A percentile compares a stretch with the other conserved stretches of the same genome.
Evolutionary conservation across 2,888 invertebrate species (phyloP).

Genomic region (Ormyrus pomaceus): DNA sequence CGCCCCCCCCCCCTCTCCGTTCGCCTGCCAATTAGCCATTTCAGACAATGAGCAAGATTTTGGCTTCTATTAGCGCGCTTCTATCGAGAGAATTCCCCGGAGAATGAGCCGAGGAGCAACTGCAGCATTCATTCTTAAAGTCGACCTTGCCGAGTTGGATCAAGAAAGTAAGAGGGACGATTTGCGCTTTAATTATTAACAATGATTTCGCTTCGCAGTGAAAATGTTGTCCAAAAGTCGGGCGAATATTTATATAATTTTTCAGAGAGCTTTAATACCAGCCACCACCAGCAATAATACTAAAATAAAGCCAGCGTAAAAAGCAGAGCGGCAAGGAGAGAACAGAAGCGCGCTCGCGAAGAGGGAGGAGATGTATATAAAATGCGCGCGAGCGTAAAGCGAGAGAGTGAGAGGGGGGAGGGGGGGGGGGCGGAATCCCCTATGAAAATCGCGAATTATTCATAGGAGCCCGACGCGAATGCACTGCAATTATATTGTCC

Average conservation of each 20-base stretch:
- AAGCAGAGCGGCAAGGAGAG: not conserved
- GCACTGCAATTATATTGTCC: conserved; percentile 38
- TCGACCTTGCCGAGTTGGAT: not conserved
- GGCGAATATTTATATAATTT: not conserved
- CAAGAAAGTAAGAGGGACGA: not conserved
- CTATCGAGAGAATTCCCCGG: not conserved
- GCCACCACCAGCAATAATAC: not conserved
- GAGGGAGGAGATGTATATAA: conserved; percentile 9
- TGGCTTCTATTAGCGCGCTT: too few species aligned
- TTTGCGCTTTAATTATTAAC: conserved; percentile 14
- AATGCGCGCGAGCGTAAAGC: conserved; percentile 55
- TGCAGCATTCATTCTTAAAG: not conserved
- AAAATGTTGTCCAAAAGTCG: too few species aligned
- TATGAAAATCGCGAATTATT: conserved; percentile 39
- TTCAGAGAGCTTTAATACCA: too few species aligned
- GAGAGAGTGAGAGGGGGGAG: not conserved
- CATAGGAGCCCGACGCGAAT: conserved; percentile 30
- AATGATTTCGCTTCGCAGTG: not conserved
- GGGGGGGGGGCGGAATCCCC: conserved; percentile 8
- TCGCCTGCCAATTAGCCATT: conserved; percentile 70
- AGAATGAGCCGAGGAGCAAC: not conserved
- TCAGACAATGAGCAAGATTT: conserved; percentile 67
- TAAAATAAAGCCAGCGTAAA: not conserved
- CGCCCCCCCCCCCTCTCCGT: too few species aligned
- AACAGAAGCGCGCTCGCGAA: not conserved